These are phyloP conservation scores for Chrysemys picta DNA, from an alignment of 2,113 vertebrate species.

Conservation along the genomic window DNA sequence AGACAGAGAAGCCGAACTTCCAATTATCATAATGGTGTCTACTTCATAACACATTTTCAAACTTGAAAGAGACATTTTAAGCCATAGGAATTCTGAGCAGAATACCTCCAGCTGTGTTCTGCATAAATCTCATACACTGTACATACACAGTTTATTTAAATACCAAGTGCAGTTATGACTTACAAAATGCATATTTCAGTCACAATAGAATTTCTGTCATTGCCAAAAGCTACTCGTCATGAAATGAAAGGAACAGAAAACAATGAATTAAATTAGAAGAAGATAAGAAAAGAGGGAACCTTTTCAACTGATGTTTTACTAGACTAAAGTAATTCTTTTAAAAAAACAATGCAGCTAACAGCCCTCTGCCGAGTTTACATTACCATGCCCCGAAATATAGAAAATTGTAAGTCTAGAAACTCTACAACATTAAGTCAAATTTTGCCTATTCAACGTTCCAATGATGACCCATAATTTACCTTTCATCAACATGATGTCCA, in stretches of 20 bases:
- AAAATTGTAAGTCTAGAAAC: background rate
- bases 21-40: constrained; percentile 80
- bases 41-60: constrained; percentile 75
- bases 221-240: constrained; percentile 44
- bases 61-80: constrained; percentile 73
- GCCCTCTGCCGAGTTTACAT: background rate
- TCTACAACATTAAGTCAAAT: background rate
- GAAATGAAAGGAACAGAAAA: constrained; percentile 46
- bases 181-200: constrained; percentile 74
- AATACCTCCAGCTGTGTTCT: constrained; percentile 64
- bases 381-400: background rate
- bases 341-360: background rate
- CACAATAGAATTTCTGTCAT: constrained; percentile 58
- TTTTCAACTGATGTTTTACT: background rate
- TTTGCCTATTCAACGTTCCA: background rate
- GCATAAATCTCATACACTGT: constrained; percentile 58
- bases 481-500: background rate
- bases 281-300: constrained; percentile 13
- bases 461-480: background rate
- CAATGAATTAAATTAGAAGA: constrained; percentile 41
- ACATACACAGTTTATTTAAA: constrained; percentile 73
- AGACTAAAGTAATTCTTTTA: background rate
- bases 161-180: constrained; percentile 70
- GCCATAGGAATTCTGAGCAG: constrained; percentile 68
- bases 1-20: constrained; percentile 74